Conservation (phyloP, 2,888 invertebrate species). For the Entomobrya multifasciata region DNA sequence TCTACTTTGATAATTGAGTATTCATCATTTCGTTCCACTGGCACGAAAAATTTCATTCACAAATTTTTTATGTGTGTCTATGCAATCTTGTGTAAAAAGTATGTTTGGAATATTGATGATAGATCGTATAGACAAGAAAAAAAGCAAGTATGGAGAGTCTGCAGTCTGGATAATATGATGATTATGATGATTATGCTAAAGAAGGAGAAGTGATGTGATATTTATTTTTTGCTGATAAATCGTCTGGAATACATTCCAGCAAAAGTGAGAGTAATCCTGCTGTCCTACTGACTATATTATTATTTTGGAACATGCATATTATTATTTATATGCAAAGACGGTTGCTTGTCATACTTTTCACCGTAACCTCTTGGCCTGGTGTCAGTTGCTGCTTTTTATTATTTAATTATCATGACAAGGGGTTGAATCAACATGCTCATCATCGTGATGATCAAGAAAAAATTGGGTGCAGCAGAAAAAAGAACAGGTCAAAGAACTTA, state of each 20-base stretch:
- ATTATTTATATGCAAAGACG: conserved; percentile 50
- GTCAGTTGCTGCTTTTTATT: conserved; percentile 74
- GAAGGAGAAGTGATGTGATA: background rate
- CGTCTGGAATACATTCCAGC: conserved; percentile 55
- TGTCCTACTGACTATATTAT: conserved; percentile 42
- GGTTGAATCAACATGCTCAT: conserved; percentile 72
- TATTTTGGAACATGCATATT: background rate
- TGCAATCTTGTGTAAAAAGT: background rate
- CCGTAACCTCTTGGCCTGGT: conserved; percentile 74
- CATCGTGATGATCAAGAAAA: too few relatives aligned
- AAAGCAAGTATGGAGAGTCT: too few relatives aligned
- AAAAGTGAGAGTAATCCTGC: conserved; percentile 32
- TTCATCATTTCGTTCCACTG: conserved; percentile 36
- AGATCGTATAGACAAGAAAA: background rate
- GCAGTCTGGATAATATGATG: conserved; percentile 41
- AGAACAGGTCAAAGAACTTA: conserved; percentile 79
- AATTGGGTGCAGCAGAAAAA: conserved; percentile 79
- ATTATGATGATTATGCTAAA: background rate
- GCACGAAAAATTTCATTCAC: conserved; percentile 59
- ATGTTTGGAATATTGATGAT: background rate
- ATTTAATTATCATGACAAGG: conserved; percentile 66
- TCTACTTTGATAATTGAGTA: conserved; percentile 1
- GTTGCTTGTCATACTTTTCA: conserved; percentile 73
- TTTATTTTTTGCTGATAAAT: conserved; percentile 65
- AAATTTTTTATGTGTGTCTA: conserved; percentile 31